Evolutionary conservation across 2,113 vertebrate genomes (phyloP), one percentile per base, ranked within the genome.

Genomic region (Telmatochromis brachygnathus): DNA sequence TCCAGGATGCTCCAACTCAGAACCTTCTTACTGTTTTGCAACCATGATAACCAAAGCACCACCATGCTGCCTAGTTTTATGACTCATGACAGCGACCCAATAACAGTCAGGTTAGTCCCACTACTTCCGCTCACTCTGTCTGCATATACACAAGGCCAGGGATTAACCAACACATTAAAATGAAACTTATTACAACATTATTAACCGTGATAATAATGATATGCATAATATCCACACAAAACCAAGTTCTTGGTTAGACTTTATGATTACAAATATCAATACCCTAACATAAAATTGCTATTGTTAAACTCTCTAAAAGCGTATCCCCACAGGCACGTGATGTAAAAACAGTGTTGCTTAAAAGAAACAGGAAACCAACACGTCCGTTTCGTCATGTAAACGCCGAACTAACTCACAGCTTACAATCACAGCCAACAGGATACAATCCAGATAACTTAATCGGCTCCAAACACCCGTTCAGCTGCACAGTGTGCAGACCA

Each of bases 211-310:
- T 17, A 60, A 33, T 60, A 33, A 60, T 19, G 56, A 26, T 26
- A 0, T 45, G 21, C n/a, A 73, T 0, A 26, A 70, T 23, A 15
- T 7, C 37, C 8, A 73, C 14, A 26, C 37, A 70, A 70, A 0
- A 42, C n/a, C 35, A 70, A 4, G 68, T 45, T 73, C 39, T 10
- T 6, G 21, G 68, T 7, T 73, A 73, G 21, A 45, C 68, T 73
- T 3, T 26, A 4, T 0, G 3, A 23, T 6, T 70, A 42, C 37
- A 70, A 23, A 42, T 42, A 26, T 23, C n/a, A 70, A 70, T 14
- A 70, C 65, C n/a, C 35, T 42, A 68, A 9, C 0, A 9, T 70
- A 68, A 70, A 42, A 21, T 6, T 2, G n/a, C 62, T 68, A 39
- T 39, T 68, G 19, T 13, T 37, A 37, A 37, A 7, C 30, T 37